phyloP scores from a whole-genome alignment of 2,113 vertebrate genomes.

The Daubentonia madagascariensis region DNA sequence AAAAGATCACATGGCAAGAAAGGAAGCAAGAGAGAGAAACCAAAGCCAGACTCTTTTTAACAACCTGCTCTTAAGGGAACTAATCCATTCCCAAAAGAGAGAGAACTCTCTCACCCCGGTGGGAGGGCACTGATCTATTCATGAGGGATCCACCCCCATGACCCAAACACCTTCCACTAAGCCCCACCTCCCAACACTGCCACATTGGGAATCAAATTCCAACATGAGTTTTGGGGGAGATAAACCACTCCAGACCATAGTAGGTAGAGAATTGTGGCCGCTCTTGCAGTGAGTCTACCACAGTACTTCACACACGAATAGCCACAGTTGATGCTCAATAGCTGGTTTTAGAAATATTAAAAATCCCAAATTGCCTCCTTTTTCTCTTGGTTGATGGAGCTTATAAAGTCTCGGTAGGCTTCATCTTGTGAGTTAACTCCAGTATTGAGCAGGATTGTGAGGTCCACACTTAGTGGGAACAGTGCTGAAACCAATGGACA shows the following conservation, averaged over 20 bases:
- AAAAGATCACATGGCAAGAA: neutral
- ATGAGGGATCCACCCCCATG: neutral
- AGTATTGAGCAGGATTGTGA: neutral
- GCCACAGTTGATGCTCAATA: neutral
- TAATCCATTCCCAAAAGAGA: neutral
- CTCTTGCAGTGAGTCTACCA: neutral
- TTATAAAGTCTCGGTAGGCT: neutral
- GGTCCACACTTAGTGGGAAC: neutral
- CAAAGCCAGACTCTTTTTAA: neutral
- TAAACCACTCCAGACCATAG: neutral
- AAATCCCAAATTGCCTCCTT: slow-evolving; percentile 27
- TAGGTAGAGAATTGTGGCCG: neutral
- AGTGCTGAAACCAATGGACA: neutral
- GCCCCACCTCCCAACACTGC: neutral
- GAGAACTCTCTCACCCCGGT: neutral
- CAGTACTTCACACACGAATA: neutral
- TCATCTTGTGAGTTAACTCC: neutral
- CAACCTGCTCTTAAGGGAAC: neutral
- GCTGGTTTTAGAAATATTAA: neutral
- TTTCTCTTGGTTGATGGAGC: neutral
- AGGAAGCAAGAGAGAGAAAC: neutral
- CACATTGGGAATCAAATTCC: neutral
- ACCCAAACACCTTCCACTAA: neutral
- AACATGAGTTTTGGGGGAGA: neutral
- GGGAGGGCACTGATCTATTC: neutral